phyloP scores from a whole-genome alignment of 2,888 invertebrate genomes.

The Cerastis leucographa region DNA sequence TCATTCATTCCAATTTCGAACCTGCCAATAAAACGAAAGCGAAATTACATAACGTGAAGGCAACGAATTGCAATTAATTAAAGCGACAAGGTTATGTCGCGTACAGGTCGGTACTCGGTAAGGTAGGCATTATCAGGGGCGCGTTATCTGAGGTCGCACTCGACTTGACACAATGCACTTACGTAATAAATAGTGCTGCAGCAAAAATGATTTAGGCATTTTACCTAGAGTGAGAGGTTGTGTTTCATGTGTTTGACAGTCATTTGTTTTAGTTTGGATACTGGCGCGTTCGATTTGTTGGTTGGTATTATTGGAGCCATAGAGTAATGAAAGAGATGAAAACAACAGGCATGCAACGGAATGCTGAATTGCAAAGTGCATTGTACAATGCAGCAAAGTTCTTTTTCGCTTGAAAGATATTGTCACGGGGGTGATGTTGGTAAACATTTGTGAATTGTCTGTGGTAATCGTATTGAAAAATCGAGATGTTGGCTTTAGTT shows the following conservation, averaged over 20 bases:
- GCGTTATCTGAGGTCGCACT: constrained; percentile 68
- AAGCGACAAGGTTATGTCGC: constrained; percentile 58
- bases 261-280: constrained; percentile 16
- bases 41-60: constrained; percentile 48
- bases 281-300: not conserved
- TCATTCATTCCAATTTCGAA: constrained; percentile 54
- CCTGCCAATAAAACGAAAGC: constrained; percentile 56
- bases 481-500: not conserved
- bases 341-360: not conserved
- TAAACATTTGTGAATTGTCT: not conserved
- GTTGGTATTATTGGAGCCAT: not conserved
- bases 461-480: not conserved
- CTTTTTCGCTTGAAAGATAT: not conserved
- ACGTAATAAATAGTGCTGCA: constrained; percentile 53
- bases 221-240: constrained; percentile 10
- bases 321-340: constrained; percentile 10
- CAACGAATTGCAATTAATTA: constrained; percentile 58
- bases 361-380: not conserved
- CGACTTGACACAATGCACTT: constrained; percentile 57
- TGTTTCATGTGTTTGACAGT: not conserved
- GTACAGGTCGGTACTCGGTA: constrained; percentile 61
- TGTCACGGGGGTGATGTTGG: not conserved
- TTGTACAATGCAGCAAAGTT: not conserved
- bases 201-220: constrained; percentile 40
- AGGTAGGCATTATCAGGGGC: constrained; percentile 66